Evolutionary conservation across 2,113 vertebrate genomes (phyloP).

Genomic region (Semnornis frantzii): DNA sequence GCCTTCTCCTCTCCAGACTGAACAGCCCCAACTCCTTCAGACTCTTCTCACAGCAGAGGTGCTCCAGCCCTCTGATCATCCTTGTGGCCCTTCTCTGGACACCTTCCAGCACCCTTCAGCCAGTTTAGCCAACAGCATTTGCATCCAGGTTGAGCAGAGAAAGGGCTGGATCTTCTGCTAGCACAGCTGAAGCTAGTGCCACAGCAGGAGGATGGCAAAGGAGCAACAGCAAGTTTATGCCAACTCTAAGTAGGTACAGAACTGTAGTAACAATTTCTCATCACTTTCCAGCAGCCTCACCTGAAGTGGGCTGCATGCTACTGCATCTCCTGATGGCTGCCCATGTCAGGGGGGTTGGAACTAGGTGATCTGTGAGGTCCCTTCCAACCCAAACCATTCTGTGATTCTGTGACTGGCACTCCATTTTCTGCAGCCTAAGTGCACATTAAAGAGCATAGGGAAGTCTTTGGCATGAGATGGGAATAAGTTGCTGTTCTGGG

Average conservation of each 20-base stretch:
- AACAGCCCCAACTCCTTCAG: no score
- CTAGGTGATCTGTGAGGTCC: no score
- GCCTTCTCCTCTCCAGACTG: no score
- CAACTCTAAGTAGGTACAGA: neutral
- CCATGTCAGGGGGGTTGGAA: no score
- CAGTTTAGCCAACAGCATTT: neutral
- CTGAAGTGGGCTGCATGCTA: neutral
- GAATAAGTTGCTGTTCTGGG: neutral
- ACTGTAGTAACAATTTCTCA: neutral
- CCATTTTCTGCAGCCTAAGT: neutral
- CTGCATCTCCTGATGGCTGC: neutral
- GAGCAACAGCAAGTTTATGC: neutral
- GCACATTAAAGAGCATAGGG: neutral
- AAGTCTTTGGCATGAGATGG: neutral
- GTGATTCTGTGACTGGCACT: no score
- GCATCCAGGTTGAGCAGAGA: neutral
- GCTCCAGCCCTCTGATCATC: no score
- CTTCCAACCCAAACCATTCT: no score
- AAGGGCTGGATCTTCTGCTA: neutral
- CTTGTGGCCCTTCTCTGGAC: no score
- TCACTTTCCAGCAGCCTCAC: neutral
- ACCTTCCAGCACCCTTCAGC: no score
- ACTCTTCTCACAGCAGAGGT: no score
- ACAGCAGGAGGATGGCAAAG: neutral
- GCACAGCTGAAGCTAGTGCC: rapidly evolving